phyloP scores from a whole-genome alignment of 64 coral and sea anemone genomes.

The Stichodactyla mertensii region DNA sequence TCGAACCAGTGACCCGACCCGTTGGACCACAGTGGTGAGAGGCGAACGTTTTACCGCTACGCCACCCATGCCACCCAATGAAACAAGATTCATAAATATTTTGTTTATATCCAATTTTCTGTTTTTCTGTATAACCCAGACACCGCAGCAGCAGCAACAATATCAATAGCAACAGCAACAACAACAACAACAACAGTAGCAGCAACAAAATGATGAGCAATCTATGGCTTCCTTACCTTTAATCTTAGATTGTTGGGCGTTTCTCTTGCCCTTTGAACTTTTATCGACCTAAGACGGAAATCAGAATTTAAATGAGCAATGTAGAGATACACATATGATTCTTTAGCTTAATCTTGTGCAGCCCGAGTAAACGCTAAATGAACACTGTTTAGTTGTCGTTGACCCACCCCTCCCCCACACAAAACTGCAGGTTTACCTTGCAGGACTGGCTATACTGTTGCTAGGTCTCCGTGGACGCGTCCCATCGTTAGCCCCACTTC shows the following conservation, averaged over 20 bases:
- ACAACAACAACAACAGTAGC: too few species aligned
- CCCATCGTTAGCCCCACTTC: neutral
- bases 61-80: too few species aligned
- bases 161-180: too few species aligned
- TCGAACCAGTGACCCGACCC: too few species aligned
- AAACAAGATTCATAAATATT: neutral
- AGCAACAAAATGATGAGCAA: too few species aligned
- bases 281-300: conserved; percentile 52
- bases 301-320: neutral
- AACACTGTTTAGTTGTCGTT: neutral
- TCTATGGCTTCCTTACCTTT: conserved; percentile 35
- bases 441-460: neutral
- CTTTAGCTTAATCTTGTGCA: neutral
- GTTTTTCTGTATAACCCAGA: too few species aligned
- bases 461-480: neutral
- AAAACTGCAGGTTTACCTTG: neutral
- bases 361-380: neutral
- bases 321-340: too few species aligned
- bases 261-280: conserved; percentile 68
- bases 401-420: too few species aligned
- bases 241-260: conserved; percentile 75
- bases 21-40: too few species aligned
- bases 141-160: too few species aligned
- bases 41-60: too few species aligned
- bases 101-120: too few species aligned